Percentiles rank a stretch among this genome's conserved stretches.
phyloP scores from a whole-genome alignment of 2,888 invertebrate genomes.

The Xiphydria camelus region DNA sequence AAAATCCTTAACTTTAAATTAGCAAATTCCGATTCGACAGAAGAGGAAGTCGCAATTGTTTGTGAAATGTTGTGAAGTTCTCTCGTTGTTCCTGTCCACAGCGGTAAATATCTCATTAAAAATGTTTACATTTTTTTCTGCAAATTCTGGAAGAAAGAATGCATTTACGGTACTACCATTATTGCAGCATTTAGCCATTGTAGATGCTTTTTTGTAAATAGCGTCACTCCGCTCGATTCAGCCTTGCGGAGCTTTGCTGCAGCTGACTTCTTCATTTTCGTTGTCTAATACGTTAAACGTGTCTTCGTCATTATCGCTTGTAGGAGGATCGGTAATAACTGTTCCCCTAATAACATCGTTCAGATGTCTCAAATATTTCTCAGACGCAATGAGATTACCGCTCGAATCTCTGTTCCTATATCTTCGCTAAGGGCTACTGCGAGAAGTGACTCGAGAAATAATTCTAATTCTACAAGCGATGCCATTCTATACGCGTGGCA shows the following conservation, averaged over 20 bases:
- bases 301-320: too few species aligned
- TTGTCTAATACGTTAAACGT: too few species aligned
- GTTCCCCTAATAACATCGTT: constrained; percentile 13
- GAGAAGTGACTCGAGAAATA: constrained; percentile 17
- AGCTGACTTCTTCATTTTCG: too few species aligned
- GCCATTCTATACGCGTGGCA: constrained; percentile 19
- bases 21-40: too few species aligned
- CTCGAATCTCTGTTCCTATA: constrained; percentile 15
- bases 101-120: constrained; percentile 15
- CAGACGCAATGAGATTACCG: constrained; percentile 8
- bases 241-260: too few species aligned
- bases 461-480: constrained; percentile 10
- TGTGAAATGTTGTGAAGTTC: too few species aligned
- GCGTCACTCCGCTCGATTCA: too few species aligned
- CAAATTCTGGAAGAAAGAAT: constrained; percentile 16
- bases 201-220: constrained; percentile 7
- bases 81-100: too few species aligned
- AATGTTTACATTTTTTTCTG: constrained; percentile 8
- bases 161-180: constrained; percentile 13
- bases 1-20: constrained; percentile 8
- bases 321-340: too few species aligned
- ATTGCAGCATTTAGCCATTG: constrained; percentile 2
- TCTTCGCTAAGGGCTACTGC: constrained; percentile 20
- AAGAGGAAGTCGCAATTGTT: too few species aligned
- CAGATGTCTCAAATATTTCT: constrained; percentile 6